Conservation (phyloP, 1,140 invertebrate species). For the Paraescarpia echinospica region DNA sequence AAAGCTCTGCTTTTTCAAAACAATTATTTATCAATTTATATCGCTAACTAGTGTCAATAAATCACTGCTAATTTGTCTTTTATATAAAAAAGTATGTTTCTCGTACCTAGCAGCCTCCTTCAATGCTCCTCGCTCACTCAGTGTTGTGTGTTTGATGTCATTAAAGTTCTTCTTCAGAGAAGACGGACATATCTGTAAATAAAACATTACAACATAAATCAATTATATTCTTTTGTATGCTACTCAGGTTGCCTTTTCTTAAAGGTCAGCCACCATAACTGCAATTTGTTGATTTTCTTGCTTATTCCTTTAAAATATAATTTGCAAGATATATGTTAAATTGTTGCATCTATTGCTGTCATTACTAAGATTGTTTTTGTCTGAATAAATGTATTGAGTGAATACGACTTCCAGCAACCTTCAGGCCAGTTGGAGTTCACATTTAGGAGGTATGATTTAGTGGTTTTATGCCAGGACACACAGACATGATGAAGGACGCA, state of each 20-base stretch:
- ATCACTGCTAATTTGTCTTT: background rate
- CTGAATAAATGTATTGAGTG: too few relatives aligned
- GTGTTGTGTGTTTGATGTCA: conserved; percentile 95
- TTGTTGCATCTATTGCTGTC: too few relatives aligned
- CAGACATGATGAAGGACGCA: too few relatives aligned
- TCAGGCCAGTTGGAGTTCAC: too few relatives aligned
- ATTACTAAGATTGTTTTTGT: too few relatives aligned
- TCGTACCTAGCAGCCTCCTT: conserved; percentile 74
- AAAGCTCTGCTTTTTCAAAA: too few relatives aligned
- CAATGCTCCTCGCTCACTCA: conserved; percentile 91
- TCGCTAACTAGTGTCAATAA: too few relatives aligned
- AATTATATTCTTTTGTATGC: background rate
- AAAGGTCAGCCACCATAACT: background rate
- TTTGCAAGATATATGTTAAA: background rate
- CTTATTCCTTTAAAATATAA: conserved; percentile 22
- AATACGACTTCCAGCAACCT: too few relatives aligned
- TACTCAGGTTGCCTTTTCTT: background rate
- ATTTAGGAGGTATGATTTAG: too few relatives aligned
- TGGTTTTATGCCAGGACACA: too few relatives aligned
- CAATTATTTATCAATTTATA: too few relatives aligned
- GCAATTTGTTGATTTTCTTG: conserved; percentile 9
- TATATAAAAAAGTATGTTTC: background rate
- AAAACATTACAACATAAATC: conserved; percentile 29
- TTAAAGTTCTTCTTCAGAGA: conserved; percentile 86
- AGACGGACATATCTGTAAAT: conserved; percentile 68